Percentiles rank a stretch among this genome's conserved stretches.
Conservation (phyloP, 2,113 vertebrate species). For the Hippoglossus stenolepis region DNA sequence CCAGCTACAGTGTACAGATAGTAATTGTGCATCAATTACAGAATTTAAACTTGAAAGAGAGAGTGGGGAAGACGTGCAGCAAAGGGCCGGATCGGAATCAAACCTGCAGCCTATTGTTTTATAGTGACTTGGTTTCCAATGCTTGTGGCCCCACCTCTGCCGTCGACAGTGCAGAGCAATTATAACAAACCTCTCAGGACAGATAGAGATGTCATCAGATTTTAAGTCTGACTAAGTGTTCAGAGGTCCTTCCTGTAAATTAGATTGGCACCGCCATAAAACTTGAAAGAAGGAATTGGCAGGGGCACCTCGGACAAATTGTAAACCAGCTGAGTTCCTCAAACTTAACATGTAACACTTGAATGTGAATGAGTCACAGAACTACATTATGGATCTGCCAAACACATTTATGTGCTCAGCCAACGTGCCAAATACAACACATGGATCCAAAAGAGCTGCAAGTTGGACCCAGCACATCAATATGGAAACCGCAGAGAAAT, state of each 20-base stretch:
- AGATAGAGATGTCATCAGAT: conserved; percentile 66
- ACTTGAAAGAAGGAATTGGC: conserved; percentile 56
- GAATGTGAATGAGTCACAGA: conserved; percentile 62
- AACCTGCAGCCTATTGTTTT: neutral
- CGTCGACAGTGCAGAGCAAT: conserved; percentile 36
- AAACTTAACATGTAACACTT: conserved; percentile 61
- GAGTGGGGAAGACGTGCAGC: too few species aligned
- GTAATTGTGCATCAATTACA: too few species aligned
- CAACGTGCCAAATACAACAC: conserved; percentile 61
- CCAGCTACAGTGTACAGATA: too few species aligned
- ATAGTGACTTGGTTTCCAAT: conserved; percentile 1
- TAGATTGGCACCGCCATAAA: conserved; percentile 59
- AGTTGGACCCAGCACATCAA: conserved; percentile 39
- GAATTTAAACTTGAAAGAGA: too few species aligned
- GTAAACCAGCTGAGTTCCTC: conserved; percentile 61
- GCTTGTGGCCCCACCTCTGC: conserved; percentile 35
- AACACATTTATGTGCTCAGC: conserved; percentile 60
- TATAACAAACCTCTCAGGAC: conserved; percentile 44
- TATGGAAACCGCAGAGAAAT: conserved; percentile 17
- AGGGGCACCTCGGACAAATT: conserved; percentile 58
- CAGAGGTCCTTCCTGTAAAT: conserved; percentile 52
- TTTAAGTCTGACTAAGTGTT: conserved; percentile 45
- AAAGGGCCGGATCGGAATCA: too few species aligned
- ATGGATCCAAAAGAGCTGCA: conserved; percentile 36
- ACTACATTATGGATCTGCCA: conserved; percentile 52